phyloP scores from a whole-genome alignment of 2,797 vertebrate genomes.

The Hypotaenidia philippensis region DNA sequence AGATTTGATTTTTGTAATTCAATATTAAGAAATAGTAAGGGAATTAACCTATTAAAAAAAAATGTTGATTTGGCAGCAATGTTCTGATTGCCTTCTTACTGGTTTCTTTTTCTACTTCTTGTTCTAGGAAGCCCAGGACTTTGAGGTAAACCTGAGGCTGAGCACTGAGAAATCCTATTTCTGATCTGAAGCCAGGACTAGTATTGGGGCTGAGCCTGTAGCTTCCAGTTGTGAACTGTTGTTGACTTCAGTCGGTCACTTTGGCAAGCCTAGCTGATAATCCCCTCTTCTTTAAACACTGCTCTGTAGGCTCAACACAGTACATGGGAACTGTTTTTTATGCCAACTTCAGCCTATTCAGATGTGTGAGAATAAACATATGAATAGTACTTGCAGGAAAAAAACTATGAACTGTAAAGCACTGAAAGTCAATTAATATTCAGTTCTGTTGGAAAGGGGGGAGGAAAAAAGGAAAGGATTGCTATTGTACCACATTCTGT shows the following conservation, averaged over 20 bases:
- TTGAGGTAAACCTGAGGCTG: not conserved
- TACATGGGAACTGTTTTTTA: not conserved
- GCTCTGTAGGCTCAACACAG: fast-evolving
- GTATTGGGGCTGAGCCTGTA: not conserved
- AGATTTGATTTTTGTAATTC: not conserved
- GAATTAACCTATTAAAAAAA: not conserved
- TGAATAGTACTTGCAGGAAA: not conserved
- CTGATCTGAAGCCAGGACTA: not conserved
- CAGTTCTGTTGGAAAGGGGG: not conserved
- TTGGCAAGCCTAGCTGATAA: not conserved
- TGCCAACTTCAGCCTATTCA: not conserved
- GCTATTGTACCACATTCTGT: not conserved
- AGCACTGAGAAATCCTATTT: not conserved
- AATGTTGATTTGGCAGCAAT: not conserved
- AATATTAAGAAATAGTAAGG: not conserved
- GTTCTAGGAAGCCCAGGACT: not conserved
- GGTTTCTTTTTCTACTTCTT: not conserved
- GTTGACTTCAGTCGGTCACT: not conserved
- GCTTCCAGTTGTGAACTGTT: not conserved
- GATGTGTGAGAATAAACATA: not conserved
- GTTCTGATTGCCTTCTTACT: not conserved
- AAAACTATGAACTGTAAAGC: not conserved
- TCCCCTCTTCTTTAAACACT: not conserved
- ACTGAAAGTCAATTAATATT: not conserved
- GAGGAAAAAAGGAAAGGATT: not conserved